Percentiles rank a stretch among this genome's conserved stretches.
Conservation (phyloP, 2,797 vertebrate species). For the Trachurus trachurus region DNA sequence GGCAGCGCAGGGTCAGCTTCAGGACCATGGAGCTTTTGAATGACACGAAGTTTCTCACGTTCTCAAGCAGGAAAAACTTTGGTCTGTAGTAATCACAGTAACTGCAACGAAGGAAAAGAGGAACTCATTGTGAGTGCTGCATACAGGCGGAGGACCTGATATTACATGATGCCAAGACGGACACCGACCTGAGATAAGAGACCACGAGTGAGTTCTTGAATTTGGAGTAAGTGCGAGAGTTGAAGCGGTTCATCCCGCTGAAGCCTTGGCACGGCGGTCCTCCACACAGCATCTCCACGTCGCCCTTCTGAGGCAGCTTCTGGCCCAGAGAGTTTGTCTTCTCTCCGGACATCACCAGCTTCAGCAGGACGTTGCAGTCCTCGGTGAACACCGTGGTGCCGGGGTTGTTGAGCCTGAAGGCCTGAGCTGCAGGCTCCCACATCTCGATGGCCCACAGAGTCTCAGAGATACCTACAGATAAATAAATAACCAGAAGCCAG, state of each 20-base stretch:
- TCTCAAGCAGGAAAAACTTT: slow-evolving; percentile 96
- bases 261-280: slow-evolving; percentile 98
- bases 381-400: slow-evolving; percentile 95
- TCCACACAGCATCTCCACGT: slow-evolving; percentile 97
- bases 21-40: slow-evolving; percentile 98
- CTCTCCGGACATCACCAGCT: slow-evolving; percentile 96
- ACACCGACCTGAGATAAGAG: slow-evolving; percentile 94
- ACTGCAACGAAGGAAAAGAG: slow-evolving; percentile 74
- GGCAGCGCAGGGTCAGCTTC: slow-evolving; percentile 95
- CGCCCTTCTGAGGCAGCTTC: slow-evolving; percentile 95
- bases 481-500: no score
- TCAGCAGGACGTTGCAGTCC: slow-evolving; percentile 96
- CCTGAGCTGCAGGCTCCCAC: slow-evolving; percentile 98
- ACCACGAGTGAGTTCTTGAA: slow-evolving; percentile 99
- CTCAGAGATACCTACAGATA: slow-evolving; percentile 88
- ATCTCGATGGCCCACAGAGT: slow-evolving; percentile 98
- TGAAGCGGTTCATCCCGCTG: slow-evolving; percentile 99
- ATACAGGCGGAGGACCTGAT: no score
- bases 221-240: slow-evolving; percentile 97
- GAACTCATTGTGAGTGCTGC: fast-evolving
- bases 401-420: slow-evolving; percentile 96
- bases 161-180: no score
- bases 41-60: slow-evolving; percentile 97
- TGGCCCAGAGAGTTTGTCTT: slow-evolving; percentile 93
- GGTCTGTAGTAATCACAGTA: slow-evolving; percentile 99